Conservation (phyloP, 2,113 vertebrate genomes). For the Phalacrocorax brasilianus region DNA sequence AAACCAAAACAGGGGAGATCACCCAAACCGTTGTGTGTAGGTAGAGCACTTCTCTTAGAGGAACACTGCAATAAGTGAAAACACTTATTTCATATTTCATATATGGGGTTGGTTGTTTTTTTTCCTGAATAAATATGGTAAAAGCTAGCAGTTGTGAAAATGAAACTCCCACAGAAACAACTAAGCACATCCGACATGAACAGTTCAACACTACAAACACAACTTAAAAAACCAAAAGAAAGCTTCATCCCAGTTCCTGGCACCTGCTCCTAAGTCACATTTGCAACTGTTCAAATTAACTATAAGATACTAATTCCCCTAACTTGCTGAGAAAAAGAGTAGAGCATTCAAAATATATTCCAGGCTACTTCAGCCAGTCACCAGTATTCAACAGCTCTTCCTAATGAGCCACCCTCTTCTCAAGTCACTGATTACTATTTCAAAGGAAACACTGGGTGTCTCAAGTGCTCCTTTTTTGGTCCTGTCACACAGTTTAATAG, state of each 20-base stretch:
- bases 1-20: background rate
- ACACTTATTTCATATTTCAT: background rate
- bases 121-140: background rate
- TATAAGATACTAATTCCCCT: background rate
- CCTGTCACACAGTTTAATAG: background rate
- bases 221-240: background rate
- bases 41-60: background rate
- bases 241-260: background rate
- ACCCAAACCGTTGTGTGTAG: background rate
- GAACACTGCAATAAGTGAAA: background rate
- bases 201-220: background rate
- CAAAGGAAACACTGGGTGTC: conserved; percentile 37
- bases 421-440: conserved; percentile 33
- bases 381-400: background rate
- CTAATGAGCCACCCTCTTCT: conserved; percentile 2
- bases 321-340: background rate
- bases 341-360: conserved; percentile 10
- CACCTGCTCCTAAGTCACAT: background rate
- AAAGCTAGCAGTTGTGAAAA: background rate
- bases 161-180: background rate
- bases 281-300: background rate
- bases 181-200: background rate
- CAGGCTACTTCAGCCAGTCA: conserved; percentile 27
- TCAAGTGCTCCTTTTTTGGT: conserved; percentile 2
- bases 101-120: background rate